Percentiles rank a stretch among this genome's conserved stretches.
Conservation (phyloP, 2,113 vertebrate species). For the Tichodroma muraria region DNA sequence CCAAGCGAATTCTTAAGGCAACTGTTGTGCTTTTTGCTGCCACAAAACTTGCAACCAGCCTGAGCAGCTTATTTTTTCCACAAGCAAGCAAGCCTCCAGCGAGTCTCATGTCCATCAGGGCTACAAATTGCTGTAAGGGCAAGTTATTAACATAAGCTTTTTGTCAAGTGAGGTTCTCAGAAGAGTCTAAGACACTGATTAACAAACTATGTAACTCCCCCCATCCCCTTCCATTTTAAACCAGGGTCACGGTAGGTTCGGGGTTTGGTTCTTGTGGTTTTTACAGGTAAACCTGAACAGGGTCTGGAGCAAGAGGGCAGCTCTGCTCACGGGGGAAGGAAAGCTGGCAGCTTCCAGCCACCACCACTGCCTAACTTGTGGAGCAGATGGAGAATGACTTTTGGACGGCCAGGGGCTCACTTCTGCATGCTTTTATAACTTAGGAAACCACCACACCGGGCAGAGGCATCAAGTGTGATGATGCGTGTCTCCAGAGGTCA, state of each 20-base stretch:
- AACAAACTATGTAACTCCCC: background rate
- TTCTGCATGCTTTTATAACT: background rate
- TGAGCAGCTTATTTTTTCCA: background rate
- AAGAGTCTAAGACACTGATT: background rate
- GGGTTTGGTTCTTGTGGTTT: background rate
- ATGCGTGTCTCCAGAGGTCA: background rate
- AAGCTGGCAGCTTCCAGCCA: background rate
- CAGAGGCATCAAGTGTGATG: fast-evolving
- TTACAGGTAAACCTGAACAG: background rate
- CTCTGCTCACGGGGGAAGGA: background rate
- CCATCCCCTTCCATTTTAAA: background rate
- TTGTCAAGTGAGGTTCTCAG: background rate
- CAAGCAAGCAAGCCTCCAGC: background rate
- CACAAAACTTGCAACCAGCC: background rate
- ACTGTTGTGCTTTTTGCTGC: background rate
- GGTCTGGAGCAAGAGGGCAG: background rate
- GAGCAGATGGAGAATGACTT: background rate
- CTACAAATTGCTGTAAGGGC: background rate
- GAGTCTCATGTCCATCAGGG: background rate
- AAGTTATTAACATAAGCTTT: slow-evolving; percentile 5
- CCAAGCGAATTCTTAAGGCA: background rate
- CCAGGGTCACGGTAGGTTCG: background rate
- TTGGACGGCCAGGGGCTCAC: background rate
- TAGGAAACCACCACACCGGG: fast-evolving
- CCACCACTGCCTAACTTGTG: fast-evolving